A percentile compares a stretch with the other conserved stretches of the same genome.
Conservation (phyloP, 2,888 invertebrate genomes). For the Xestoiulus laeticollis region DNA sequence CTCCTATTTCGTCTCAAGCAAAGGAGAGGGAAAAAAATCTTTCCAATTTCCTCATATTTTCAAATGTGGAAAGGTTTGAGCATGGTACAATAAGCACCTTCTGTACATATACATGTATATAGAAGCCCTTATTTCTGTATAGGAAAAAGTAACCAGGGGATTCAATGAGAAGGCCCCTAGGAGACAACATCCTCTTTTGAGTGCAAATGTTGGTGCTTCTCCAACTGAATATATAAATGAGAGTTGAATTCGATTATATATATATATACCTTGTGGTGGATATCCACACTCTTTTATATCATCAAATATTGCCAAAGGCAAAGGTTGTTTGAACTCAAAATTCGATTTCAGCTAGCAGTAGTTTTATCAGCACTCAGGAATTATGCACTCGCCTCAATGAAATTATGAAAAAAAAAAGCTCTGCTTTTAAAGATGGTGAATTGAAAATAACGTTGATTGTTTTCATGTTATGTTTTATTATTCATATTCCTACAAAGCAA, state of each 20-base stretch:
- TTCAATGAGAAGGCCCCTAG: slow-evolving; percentile 24
- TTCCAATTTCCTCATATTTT: slow-evolving; percentile 41
- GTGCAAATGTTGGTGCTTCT: slow-evolving; percentile 24
- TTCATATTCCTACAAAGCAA: neutral
- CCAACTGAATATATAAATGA: slow-evolving; percentile 19
- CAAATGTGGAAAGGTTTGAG: neutral
- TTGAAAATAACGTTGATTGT: neutral
- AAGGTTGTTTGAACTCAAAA: slow-evolving; percentile 39
- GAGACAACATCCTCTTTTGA: slow-evolving; percentile 10
- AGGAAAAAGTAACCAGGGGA: neutral
- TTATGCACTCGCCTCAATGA: neutral
- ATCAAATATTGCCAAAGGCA: slow-evolving; percentile 10
- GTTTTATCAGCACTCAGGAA: neutral
- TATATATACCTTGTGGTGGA: neutral
- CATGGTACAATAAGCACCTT: slow-evolving; percentile 24
- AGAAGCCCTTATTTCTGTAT: neutral
- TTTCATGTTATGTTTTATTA: neutral
- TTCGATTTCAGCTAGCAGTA: neutral
- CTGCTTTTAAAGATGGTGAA: neutral
- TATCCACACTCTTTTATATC: slow-evolving; percentile 15
- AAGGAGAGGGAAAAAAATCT: neutral
- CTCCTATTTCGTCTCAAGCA: neutral
- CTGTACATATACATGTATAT: too few relatives aligned
- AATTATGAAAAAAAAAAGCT: neutral
- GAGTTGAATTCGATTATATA: slow-evolving; percentile 40